phyloP scores from a whole-genome alignment of 37 sponge, comb jelly and placozoan genomes.

The Lycopodina hypogea region DNA sequence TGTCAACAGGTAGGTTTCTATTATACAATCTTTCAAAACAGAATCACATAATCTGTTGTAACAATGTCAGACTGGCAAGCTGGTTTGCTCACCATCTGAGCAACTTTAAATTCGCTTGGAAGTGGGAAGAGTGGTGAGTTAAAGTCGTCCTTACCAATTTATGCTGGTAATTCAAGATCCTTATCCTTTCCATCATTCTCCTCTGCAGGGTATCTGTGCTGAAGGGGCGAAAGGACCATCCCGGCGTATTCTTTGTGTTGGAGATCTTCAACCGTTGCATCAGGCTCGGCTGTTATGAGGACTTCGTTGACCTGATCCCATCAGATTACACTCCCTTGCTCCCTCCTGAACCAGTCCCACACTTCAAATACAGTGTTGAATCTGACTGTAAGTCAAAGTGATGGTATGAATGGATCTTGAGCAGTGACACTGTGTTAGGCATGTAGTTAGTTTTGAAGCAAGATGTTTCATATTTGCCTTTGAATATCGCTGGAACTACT shows the following conservation, averaged over 20 bases:
- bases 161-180: too few species aligned
- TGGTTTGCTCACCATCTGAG: conserved; percentile 94
- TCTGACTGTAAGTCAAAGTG: conserved; percentile 16
- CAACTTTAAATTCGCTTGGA: conserved; percentile 91
- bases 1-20: conserved; percentile 53
- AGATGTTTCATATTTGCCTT: neutral
- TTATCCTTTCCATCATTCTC: neutral
- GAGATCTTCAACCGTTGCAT: conserved; percentile 66
- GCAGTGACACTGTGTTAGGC: neutral
- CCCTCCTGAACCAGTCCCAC: conserved; percentile 54
- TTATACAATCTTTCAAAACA: neutral
- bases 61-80: conserved; percentile 71
- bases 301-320: conserved; percentile 63
- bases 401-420: neutral
- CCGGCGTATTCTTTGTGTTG: conserved; percentile 38
- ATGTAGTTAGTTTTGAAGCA: neutral
- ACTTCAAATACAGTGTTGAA: conserved; percentile 56
- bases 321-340: conserved; percentile 41
- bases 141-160: neutral
- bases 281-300: conserved; percentile 72
- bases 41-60: too few species aligned
- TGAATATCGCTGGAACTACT: too few species aligned
- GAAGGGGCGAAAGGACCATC: conserved; percentile 51
- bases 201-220: conserved; percentile 35
- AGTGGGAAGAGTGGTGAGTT: conserved; percentile 82